A percentile compares a stretch with the other conserved stretches of the same genome.
phyloP scores from a whole-genome alignment of 1,140 invertebrate species.

The Bombus balteatus region DNA sequence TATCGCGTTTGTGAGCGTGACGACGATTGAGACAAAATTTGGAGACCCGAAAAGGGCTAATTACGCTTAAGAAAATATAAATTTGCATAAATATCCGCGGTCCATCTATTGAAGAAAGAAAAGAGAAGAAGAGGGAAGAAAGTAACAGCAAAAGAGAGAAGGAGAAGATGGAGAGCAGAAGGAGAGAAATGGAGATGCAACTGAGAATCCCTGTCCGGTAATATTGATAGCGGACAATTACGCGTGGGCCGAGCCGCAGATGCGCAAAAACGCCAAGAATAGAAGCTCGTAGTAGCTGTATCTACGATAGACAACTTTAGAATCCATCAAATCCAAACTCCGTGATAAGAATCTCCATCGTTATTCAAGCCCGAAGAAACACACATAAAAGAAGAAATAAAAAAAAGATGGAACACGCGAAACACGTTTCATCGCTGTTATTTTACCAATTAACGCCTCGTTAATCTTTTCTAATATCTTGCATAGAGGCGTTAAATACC shows the following conservation, averaged over 20 bases:
- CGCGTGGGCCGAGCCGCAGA: background rate
- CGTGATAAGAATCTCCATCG: background rate
- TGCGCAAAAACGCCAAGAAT: constrained; percentile 3
- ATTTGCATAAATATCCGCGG: too few relatives aligned
- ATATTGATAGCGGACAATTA: constrained; percentile 8
- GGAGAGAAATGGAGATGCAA: background rate
- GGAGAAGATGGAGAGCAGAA: background rate
- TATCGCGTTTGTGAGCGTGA: too few relatives aligned
- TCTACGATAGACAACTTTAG: background rate
- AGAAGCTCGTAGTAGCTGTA: background rate
- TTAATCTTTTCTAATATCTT: background rate
- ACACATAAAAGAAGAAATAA: too few relatives aligned
- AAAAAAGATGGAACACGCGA: background rate
- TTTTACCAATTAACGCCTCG: background rate
- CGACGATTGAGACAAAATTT: too few relatives aligned
- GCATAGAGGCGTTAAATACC: background rate
- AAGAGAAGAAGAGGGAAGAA: background rate
- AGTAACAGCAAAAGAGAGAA: background rate
- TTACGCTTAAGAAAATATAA: too few relatives aligned
- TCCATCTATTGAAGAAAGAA: too few relatives aligned
- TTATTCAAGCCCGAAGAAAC: background rate
- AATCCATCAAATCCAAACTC: background rate
- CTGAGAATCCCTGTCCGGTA: background rate
- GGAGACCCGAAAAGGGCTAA: too few relatives aligned
- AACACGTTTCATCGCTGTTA: background rate